A percentile compares a stretch with the other conserved stretches of the same genome.
These are phyloP conservation scores for Nansenia antarctica DNA, from an alignment of 2,113 vertebrate genomes.

Conservation along the genomic window DNA sequence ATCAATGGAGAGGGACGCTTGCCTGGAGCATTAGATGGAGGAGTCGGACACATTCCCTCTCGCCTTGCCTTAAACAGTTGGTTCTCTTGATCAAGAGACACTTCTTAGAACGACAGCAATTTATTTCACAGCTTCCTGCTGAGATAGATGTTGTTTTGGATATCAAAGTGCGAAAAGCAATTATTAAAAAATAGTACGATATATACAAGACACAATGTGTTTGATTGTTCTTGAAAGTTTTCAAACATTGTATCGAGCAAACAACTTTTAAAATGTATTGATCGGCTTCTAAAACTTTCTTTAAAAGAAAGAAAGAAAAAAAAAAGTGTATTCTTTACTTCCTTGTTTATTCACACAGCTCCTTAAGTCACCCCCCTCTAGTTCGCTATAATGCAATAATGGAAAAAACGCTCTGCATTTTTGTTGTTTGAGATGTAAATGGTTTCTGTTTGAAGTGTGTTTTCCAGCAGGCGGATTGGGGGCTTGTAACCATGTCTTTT, in stretches of 20 bases:
- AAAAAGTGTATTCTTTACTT: conserved; percentile 33
- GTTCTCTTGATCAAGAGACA: conserved; percentile 40
- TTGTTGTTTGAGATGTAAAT: conserved; percentile 70
- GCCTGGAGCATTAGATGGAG: conserved; percentile 31
- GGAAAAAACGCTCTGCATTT: conserved; percentile 53
- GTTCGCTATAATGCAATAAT: conserved; percentile 64
- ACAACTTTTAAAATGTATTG: conserved; percentile 16
- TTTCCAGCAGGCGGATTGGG: conserved; percentile 61
- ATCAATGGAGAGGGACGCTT: conserved; percentile 32
- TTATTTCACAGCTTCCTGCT: conserved; percentile 39
- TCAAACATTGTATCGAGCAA: conserved; percentile 33
- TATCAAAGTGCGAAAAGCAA: conserved; percentile 39
- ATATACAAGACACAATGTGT: conserved; percentile 8
- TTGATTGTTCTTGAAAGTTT: conserved; percentile 17
- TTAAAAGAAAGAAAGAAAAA: conserved; percentile 7
- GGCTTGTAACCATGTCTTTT: conserved; percentile 65
- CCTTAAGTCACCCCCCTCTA: conserved; percentile 58
- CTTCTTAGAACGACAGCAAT: conserved; percentile 38
- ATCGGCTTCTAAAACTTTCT: conserved; percentile 20
- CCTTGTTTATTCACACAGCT: conserved; percentile 68
- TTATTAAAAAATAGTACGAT: conserved; percentile 17
- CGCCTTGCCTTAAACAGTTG: conserved; percentile 29
- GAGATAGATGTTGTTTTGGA: conserved; percentile 31
- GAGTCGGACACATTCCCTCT: conserved; percentile 23
- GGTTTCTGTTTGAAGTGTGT: conserved; percentile 76